phyloP scores from a whole-genome alignment of 1,140 invertebrate genomes.

The Drosophila ironensis region DNA sequence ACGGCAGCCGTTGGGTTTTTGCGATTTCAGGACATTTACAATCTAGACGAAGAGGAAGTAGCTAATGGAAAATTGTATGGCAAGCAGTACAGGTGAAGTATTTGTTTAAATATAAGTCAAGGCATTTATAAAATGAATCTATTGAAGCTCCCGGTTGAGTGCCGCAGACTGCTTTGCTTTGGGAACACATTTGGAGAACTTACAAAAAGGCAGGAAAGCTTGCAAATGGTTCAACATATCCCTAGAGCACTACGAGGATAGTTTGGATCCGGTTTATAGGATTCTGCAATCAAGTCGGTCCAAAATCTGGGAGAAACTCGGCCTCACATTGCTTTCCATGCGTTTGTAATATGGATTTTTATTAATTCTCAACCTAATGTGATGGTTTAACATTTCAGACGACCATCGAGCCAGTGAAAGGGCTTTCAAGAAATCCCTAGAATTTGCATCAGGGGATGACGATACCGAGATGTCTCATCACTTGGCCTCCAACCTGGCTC shows the following conservation, averaged over 20 bases:
- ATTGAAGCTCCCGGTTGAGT: conserved; percentile 25
- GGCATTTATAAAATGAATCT: neutral
- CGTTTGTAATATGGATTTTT: neutral
- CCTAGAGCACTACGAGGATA: conserved; percentile 16
- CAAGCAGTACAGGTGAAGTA: conserved; percentile 37
- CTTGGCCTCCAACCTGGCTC: neutral
- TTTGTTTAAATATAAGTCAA: neutral
- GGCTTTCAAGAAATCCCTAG: neutral
- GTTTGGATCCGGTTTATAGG: conserved; percentile 11
- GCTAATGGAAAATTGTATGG: conserved; percentile 17
- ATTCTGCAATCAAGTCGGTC: conserved; percentile 13
- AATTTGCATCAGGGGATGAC: neutral
- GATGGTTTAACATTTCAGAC: neutral
- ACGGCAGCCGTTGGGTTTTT: conserved; percentile 7
- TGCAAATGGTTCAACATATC: conserved; percentile 31
- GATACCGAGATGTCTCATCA: neutral
- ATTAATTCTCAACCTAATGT: neutral
- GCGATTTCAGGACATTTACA: conserved; percentile 1
- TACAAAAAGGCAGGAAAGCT: neutral
- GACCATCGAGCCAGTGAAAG: neutral
- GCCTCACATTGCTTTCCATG: neutral
- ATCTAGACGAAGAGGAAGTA: conserved; percentile 26
- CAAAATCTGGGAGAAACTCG: conserved; percentile 23
- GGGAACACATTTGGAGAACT: conserved; percentile 5
- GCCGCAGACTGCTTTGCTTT: conserved; percentile 36